These are phyloP conservation scores for Crypturellus tataupa DNA, from an alignment of 2,797 vertebrate species.

Conservation along the genomic window DNA sequence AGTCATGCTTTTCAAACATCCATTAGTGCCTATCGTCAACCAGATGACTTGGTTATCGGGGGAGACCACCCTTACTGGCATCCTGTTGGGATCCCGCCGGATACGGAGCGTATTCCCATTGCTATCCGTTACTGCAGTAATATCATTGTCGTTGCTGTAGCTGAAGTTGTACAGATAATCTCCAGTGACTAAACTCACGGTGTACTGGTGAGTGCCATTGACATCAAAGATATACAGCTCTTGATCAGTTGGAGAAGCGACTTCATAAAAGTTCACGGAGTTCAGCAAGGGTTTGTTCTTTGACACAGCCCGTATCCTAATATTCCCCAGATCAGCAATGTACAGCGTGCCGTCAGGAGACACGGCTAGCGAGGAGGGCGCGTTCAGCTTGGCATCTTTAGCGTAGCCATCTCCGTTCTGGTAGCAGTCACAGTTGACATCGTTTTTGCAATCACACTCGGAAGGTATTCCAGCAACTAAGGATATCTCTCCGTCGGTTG, in stretches of 20 bases:
- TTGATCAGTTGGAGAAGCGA: conserved; percentile 93
- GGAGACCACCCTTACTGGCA: conserved; percentile 94
- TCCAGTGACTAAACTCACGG: conserved; percentile 92
- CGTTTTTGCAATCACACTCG: conserved; percentile 97
- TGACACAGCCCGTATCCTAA: conserved; percentile 92
- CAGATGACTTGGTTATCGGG: conserved; percentile 98
- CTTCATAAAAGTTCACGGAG: conserved; percentile 90
- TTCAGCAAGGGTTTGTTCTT: conserved; percentile 88
- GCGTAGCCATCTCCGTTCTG: conserved; percentile 96
- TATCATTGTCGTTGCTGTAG: conserved; percentile 95
- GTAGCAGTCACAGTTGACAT: conserved; percentile 99
- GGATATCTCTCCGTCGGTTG: conserved; percentile 95
- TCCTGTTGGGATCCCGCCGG: conserved; percentile 91
- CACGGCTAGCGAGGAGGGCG: conserved; percentile 93
- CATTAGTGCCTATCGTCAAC: conserved; percentile 94
- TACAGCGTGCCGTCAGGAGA: conserved; percentile 95
- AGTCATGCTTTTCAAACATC: conserved; percentile 93
- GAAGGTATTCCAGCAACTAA: conserved; percentile 92
- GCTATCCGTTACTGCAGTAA: conserved; percentile 93
- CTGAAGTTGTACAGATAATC: conserved; percentile 95
- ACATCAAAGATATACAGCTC: conserved; percentile 97
- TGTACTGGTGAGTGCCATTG: conserved; percentile 97
- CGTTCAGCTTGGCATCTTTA: conserved; percentile 95
- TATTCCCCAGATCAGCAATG: conserved; percentile 96
- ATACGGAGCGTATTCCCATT: conserved; percentile 95